A percentile compares a stretch with the other conserved stretches of the same genome.
Conservation (phyloP, 2,888 invertebrate species). For the Parthenolecanium corni region DNA sequence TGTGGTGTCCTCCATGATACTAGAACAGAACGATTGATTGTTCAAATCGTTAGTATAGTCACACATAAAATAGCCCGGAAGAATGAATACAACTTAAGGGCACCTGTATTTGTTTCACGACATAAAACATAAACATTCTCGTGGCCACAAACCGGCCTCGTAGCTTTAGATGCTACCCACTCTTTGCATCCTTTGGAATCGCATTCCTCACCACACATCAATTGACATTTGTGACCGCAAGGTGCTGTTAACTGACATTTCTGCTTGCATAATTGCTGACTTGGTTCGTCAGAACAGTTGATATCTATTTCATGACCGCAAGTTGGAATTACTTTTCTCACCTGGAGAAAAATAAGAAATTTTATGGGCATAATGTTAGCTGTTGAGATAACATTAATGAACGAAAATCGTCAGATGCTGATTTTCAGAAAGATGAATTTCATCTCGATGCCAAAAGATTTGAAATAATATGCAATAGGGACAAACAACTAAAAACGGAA, state of each 20-base stretch:
- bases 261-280: conserved; percentile 37
- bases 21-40: no score
- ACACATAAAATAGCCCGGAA: no score
- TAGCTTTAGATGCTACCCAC: conserved; percentile 34
- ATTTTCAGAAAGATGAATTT: no score
- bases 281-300: conserved; percentile 39
- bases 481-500: no score
- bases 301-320: conserved; percentile 35
- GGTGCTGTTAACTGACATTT: conserved; percentile 42
- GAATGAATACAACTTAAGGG: no score
- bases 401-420: no score
- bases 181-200: conserved; percentile 37
- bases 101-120: conserved; percentile 31
- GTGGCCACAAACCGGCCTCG: conserved; percentile 44
- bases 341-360: conserved; percentile 7
- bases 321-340: conserved; percentile 32
- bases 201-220: conserved; percentile 40
- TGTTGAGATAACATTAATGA: no score
- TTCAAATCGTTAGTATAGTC: no score
- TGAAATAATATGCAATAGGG: no score
- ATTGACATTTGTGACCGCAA: conserved; percentile 45
- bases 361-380: no score
- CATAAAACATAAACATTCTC: conserved; percentile 16
- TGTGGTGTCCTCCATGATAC: conserved; percentile 8
- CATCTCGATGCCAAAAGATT: no score